Evolutionary conservation across 2,113 vertebrate genomes (phyloP), one percentile per base, ranked within the genome.

Genomic region (Sinocyclocheilus anophthalmus): DNA sequence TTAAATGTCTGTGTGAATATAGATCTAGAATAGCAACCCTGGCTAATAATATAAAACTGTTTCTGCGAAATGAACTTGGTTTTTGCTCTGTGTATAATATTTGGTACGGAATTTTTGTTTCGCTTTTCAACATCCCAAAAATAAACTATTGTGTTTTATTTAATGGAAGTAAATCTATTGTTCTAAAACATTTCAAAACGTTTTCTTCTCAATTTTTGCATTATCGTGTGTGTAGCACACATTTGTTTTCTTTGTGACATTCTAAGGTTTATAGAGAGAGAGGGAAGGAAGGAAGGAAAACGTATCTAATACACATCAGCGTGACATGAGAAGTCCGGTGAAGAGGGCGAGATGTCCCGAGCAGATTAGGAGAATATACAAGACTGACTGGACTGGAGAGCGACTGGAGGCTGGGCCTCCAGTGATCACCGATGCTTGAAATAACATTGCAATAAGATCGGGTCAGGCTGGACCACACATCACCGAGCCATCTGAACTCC

Each of bases 11-110:
- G 97, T 99, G 97, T 99, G 97, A 96, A 97, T 97, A 97, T 97
- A 96, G 94, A 96, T 97, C 97, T 99, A 99, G 97, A 97, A 93
- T 99, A 98, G 97, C 95, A 95, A 94, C 94, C 96, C 95, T 96
- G 96, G 96, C 96, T 96, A 94, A 88, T 59, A 90, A 93, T 95
- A 96, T 93, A 95, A 91, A 92, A 95, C 96, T 97, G 96, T 97
- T 96, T 95, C 96, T 96, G 96, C 95, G 94, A 95, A 95, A 93
- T 94, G 90, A 94, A 95, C 94, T 96, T 96, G 95, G 92, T 96
- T 96, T 95, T 96, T 97, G 94, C 94, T 96, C 95, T 97, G 96
- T 98, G 97, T 97, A 97, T 96, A 97, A 94, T 96, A 98, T 97
- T 97, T 97, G 96, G 94, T 98, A 98, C 96, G 93, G 95, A 97